Evolutionary conservation across 1,140 invertebrate genomes (phyloP), one percentile per base, ranked within the genome.

Genomic region (Sarcophaga peregrina): DNA sequence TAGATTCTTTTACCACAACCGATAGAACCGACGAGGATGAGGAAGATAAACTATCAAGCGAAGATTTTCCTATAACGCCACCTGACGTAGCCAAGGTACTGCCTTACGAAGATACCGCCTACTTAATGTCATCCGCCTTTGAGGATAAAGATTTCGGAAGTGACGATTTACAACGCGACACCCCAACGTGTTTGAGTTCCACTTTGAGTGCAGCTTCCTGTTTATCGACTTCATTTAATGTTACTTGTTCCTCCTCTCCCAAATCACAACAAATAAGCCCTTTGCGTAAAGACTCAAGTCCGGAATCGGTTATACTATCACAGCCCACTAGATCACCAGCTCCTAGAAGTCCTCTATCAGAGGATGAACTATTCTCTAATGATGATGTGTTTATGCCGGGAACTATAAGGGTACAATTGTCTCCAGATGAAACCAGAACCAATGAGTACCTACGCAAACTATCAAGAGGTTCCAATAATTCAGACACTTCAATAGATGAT

Each of bases 351-450:
- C 93, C 93, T 0, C 91, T 93, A 84, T 94, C 93, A 5, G 93
- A 94, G 83, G 93, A 94, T 83, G 93, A 94, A 85, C 90, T 93
- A 48, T 92, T 93, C 62, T 92, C 91, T 83, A 92, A 93, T 83
- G 94, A 94, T 86, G 94, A 94, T 85, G 93, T 94, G 5, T 94
- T 94, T 84, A 92, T 93, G 85, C 91, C 89, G 7, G 92, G 92
- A 45, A 92, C 91, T 47, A 90, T 90, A 9, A 93, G 93, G 84
- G 92, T 90, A 13, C 89, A 92, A 58, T 84, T 92, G 3, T 93
- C 93, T 0, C 92, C 93, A 11, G 92, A 93, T 87, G 91, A 91
- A 84, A 81, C 50, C 17, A 81, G 82, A 20, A 83, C 84, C 9
- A 83, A 75, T 1, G 86, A 86, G 2, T 87, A 87, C 76, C 86